Evolutionary conservation across 2,797 vertebrate species (phyloP), one percentile per base, ranked within the genome.

Genomic region (Muscicapa striata): DNA sequence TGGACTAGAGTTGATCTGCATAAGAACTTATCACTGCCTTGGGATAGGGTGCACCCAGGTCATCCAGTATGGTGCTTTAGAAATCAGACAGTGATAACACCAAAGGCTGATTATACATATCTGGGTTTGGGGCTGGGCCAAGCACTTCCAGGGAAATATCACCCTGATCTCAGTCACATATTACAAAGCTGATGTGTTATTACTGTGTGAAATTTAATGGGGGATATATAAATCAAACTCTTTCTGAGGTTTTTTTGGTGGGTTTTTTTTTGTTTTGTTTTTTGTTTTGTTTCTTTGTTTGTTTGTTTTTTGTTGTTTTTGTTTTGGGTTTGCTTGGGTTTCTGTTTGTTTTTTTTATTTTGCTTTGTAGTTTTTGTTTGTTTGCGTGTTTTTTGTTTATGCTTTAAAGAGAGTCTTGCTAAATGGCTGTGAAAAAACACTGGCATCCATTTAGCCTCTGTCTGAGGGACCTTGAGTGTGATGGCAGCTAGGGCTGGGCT

Each of bases 331-430:
- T 9, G 15, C 2, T 1, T 22, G 13, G 17, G 7, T 16, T 19
- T 46, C 34, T 40, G 40, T 57, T 57, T 22, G 15, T 15, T 22
- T n/a, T 57, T 57, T 57, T 57, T 15, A 1, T 16, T 57, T 58
- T 41, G 9, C 10, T 21, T 80, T 74, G 1, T 32, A 13, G 1
- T 0, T 29, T 63, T 16, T 57, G n/a, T 52, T 54, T 32, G 52
- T 11, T 57, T 57, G 13, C 69, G 66, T 10, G 2, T 4, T 1
- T 12, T 1, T 7, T 27, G 8, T 1, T 45, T 4, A 9, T 1
- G n/a, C 17, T 70, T 43, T 36, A 29, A 62, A 77, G 10, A 51
- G 2, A 62, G 0, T 4, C 22, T 43, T 61, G 41, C 22, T 4
- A 62, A 77, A 79, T n/a, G 4, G 8, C 10, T 48, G 15, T 2